These are phyloP conservation scores for Cheilosia scutellata DNA, from an alignment of 2,888 invertebrate species.

Conservation along the genomic window DNA sequence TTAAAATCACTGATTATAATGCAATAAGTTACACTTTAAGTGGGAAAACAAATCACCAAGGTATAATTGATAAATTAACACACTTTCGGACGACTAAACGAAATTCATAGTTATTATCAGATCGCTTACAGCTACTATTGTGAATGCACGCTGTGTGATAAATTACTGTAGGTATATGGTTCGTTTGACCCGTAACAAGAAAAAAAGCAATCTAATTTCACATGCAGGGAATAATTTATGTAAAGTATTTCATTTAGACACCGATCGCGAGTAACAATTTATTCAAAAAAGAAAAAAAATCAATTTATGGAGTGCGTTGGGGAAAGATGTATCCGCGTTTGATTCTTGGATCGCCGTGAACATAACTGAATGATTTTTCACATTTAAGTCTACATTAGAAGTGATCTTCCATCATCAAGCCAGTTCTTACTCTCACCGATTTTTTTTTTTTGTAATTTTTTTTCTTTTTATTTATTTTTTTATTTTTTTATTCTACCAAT, in stretches of 20 bases:
- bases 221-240: constrained; percentile 42
- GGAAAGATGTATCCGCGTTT: constrained; percentile 82
- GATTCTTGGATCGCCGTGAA: constrained; percentile 83
- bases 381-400: constrained; percentile 83
- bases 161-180: constrained; percentile 11
- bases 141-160: not conserved
- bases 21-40: constrained; percentile 26
- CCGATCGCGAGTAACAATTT: constrained; percentile 22
- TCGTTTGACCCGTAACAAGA: constrained; percentile 4
- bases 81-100: constrained; percentile 9
- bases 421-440: constrained; percentile 70
- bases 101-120: constrained; percentile 29
- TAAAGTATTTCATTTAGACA: constrained; percentile 14
- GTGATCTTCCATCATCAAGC: constrained; percentile 75
- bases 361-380: constrained; percentile 84
- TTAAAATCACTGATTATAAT: constrained; percentile 7
- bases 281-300: constrained; percentile 12
- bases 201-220: not conserved
- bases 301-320: constrained; percentile 34
- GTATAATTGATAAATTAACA: constrained; percentile 39
- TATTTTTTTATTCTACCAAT: constrained; percentile 55
- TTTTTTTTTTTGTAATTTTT: constrained; percentile 20
- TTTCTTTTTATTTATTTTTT: constrained; percentile 33
- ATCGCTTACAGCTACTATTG: not conserved
- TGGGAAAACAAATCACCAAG: not conserved